A percentile compares a stretch with the other conserved stretches of the same genome.
These are phyloP conservation scores for Panopea generosa DNA, from an alignment of 2,888 invertebrate species.

Conservation along the genomic window DNA sequence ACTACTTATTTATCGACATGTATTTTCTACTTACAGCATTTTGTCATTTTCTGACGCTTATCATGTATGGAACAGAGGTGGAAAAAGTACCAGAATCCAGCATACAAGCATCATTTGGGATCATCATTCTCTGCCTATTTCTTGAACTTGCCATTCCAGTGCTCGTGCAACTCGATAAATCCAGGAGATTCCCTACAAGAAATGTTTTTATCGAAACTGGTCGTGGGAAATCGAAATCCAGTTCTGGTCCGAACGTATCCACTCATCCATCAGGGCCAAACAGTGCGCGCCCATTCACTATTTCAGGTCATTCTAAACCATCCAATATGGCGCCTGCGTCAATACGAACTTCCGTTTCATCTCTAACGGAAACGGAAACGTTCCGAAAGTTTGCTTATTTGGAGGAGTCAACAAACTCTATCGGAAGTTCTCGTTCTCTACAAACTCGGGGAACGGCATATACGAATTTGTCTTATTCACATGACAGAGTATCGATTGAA, in stretches of 20 bases:
- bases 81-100: slow-evolving; percentile 45
- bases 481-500: slow-evolving; percentile 23
- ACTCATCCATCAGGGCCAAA: background rate
- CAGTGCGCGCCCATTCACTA: background rate
- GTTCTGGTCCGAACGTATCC: background rate
- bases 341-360: slow-evolving; percentile 37
- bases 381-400: slow-evolving; percentile 42
- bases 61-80: slow-evolving; percentile 61
- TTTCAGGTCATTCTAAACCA: background rate
- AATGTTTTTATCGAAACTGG: slow-evolving; percentile 27
- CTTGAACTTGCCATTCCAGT: slow-evolving; percentile 52
- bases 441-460: slow-evolving; percentile 20
- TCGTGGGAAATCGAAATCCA: background rate
- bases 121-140: slow-evolving; percentile 45
- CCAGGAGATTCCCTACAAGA: slow-evolving; percentile 27
- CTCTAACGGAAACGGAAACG: slow-evolving; percentile 48
- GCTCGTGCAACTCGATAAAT: slow-evolving; percentile 50
- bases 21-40: slow-evolving; percentile 42
- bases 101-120: slow-evolving; percentile 47
- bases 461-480: slow-evolving; percentile 26
- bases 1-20: too few relatives aligned
- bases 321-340: slow-evolving; percentile 2
- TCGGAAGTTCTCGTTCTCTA: slow-evolving; percentile 29
- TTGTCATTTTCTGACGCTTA: slow-evolving; percentile 51
- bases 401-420: slow-evolving; percentile 27